Evolutionary conservation across 2,888 invertebrate species (phyloP), one percentile per base, ranked within the genome.

Genomic region (Drosophila imparisetae): DNA sequence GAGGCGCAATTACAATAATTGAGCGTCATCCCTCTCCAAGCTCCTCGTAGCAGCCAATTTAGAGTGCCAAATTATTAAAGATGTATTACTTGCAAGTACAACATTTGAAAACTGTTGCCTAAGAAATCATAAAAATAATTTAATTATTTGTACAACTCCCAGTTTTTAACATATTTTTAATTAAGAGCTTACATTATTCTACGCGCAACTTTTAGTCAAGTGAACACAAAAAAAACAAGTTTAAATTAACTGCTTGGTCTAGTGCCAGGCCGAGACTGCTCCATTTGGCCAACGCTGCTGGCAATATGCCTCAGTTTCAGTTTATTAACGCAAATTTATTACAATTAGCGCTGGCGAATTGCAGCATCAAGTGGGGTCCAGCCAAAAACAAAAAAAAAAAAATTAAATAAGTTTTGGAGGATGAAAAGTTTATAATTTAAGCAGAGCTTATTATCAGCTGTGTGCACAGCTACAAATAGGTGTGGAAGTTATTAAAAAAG

Each of bases 281-380:
- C 63, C 54, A 75, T 65, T 78, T 72, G 74, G 66, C 65, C 69
- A 75, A 59, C 34, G 74, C 84, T 75, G 55, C 72, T 84, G 81
- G 85, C 82, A 84, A 71, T 80, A 75, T 77, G 80, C 78, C 83
- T 74, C 77, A 71, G 66, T 72, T 72, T 77, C 72, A 78, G 78
- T 73, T 87, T 89, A 87, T 87, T 76, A 84, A 85, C 87, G 87
- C 77, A 86, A 85, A 89, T 85, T 86, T 89, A 89, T 85, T 87
- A 75, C 87, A 85, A 89, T 86, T 87, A 85, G 80, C 70, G 70
- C 24, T 73, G 64, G 66, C 40, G 83, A 83, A 85, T 80, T 75
- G 78, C 75, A 68, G 64, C 68, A 57, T 55, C 66, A 77, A 74
- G 70, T 81, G 68, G 62, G 48, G 62, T 48, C 57, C 60, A 48